phyloP scores from a whole-genome alignment of 2,113 vertebrate genomes.

The Picathartes gymnocephalus region DNA sequence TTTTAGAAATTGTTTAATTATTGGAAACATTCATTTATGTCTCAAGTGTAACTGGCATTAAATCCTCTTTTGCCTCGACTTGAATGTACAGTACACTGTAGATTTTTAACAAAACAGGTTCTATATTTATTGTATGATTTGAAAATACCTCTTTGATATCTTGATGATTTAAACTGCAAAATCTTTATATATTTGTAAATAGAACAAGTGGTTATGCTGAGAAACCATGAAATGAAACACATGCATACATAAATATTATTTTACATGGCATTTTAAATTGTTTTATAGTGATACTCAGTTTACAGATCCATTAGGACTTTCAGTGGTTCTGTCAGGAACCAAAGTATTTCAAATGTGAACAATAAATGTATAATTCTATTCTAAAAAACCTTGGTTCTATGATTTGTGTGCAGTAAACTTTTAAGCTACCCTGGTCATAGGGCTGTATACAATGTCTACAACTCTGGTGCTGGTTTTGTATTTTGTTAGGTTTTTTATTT shows the following conservation, averaged over 20 bases:
- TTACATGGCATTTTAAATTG: slow-evolving; percentile 63
- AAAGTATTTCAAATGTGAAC: slow-evolving; percentile 54
- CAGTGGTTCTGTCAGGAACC: slow-evolving; percentile 6
- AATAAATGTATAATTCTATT: slow-evolving; percentile 60
- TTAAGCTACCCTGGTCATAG: neutral
- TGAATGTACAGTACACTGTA: slow-evolving; percentile 79
- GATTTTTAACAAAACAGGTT: slow-evolving; percentile 77
- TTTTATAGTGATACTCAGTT: slow-evolving; percentile 67
- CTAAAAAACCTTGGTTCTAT: slow-evolving; percentile 2
- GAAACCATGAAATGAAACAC: slow-evolving; percentile 64
- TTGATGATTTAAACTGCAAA: slow-evolving; percentile 66
- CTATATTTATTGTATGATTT: slow-evolving; percentile 82
- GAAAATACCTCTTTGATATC: slow-evolving; percentile 77
- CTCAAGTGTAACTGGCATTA: slow-evolving; percentile 62
- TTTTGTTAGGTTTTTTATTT: neutral
- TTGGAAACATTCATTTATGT: slow-evolving; percentile 64
- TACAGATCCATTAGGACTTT: slow-evolving; percentile 58
- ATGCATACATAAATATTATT: slow-evolving; percentile 54
- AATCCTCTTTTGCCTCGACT: slow-evolving; percentile 68
- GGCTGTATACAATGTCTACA: neutral
- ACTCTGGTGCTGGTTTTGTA: neutral
- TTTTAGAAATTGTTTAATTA: slow-evolving; percentile 69
- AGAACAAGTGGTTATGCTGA: slow-evolving; percentile 63
- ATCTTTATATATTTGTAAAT: slow-evolving; percentile 78
- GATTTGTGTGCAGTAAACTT: neutral